Evolutionary conservation across 2,113 vertebrate genomes (phyloP), one percentile per base, ranked within the genome.

Genomic region (Cyanoramphus novaezelandiae): DNA sequence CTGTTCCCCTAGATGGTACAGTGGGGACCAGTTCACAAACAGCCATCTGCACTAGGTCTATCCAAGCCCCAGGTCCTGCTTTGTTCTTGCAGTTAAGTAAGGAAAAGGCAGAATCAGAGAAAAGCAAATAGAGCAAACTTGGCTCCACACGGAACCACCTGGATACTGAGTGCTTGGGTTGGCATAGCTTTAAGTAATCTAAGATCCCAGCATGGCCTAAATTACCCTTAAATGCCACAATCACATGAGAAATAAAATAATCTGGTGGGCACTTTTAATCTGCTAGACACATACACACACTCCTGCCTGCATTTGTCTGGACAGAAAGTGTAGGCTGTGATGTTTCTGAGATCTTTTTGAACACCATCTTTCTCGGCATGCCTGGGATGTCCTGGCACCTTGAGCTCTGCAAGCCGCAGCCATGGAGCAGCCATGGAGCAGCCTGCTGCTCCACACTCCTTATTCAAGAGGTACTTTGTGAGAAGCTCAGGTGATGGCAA

Each of bases 401-500:
- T 16, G 35, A 47, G 19, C 23, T 64, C 59, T 59, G 52, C n/a
- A 46, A 60, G 57, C 49, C 39, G 11, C 17, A 17, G 52, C 28
- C 2, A 0, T 20, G 39, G 65, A 88, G 46, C 24, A 46, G 15
- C 46, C 39, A 39, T 39, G 39, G 39, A 33, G 23, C 59, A 86
- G 8, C 43, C 33, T 86, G 23, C 41, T 63, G 27, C 23, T 88
- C 37, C 11, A 15, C 14, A 1, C 29, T 53, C 27, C 67, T 65
- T 1, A 0, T n/a, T 47, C 23, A 25, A 8, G 2, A 15, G 17
- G 20, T 24, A 23, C 49, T 35, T 33, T 3, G 0, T 39, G 33
- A 55, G 31, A 71, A 44, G 41, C 23, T 78, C 47, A 10, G 33
- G 35, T 46, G 25, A 17, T 64, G 41, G 17, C 35, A 14, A 24